These are phyloP conservation scores for Peucedramus taeniatus DNA, from an alignment of 2,113 vertebrate species.

Conservation along the genomic window DNA sequence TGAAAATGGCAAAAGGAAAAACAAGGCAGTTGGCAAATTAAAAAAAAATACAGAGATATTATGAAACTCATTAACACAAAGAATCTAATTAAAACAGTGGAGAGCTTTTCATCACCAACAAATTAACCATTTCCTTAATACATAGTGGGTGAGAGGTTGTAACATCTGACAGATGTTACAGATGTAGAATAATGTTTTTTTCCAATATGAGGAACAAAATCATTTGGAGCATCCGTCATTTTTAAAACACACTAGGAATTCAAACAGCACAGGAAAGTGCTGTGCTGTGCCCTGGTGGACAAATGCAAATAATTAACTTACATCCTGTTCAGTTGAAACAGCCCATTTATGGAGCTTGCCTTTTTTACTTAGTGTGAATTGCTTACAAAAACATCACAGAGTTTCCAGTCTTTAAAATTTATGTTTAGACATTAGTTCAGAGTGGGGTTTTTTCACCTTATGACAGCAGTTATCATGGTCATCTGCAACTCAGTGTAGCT, in stretches of 20 bases:
- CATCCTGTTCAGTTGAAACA: neutral
- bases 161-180: neutral
- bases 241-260: neutral
- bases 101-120: neutral
- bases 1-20: neutral
- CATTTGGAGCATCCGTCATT: neutral
- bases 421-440: neutral
- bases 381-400: neutral
- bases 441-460: rapidly evolving
- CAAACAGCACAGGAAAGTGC: neutral
- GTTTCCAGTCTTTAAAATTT: neutral
- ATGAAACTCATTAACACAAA: neutral
- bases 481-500: neutral
- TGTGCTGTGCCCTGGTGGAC: neutral
- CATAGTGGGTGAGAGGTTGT: neutral
- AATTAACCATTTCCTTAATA: neutral
- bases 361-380: neutral
- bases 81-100: neutral
- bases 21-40: neutral
- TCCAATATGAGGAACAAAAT: neutral
- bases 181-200: neutral
- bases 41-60: neutral
- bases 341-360: neutral
- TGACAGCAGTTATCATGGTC: neutral
- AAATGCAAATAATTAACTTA: neutral